phyloP scores from a whole-genome alignment of 1,140 invertebrate genomes.

The Orussus abietinus region DNA sequence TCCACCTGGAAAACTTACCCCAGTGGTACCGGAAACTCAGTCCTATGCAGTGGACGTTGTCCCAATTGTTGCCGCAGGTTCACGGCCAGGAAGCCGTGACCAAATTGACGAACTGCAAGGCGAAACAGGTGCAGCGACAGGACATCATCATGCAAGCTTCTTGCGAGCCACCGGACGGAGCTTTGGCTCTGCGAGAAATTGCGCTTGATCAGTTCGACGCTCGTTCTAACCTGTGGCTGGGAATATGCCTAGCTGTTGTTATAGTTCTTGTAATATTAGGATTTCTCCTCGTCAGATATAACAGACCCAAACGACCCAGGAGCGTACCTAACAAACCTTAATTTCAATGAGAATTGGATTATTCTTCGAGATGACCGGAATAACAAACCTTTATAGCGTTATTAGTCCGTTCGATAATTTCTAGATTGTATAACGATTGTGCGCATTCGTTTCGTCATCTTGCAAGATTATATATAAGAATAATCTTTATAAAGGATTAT shows the following conservation, averaged over 20 bases:
- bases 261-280: constrained; percentile 25
- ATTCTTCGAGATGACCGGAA: no score
- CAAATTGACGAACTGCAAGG: constrained; percentile 44
- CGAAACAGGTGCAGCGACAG: constrained; percentile 67
- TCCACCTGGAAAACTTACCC: constrained; percentile 71
- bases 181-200: constrained; percentile 60
- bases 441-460: no score
- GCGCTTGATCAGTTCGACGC: constrained; percentile 29
- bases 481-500: no score
- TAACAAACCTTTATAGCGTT: no score
- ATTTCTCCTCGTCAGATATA: constrained; percentile 34
- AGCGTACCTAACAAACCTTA: constrained; percentile 49
- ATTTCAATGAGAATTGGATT: no score
- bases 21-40: constrained; percentile 62
- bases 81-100: constrained; percentile 58
- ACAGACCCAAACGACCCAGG: constrained; percentile 36
- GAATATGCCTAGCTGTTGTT: constrained; percentile 28
- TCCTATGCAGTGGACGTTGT: constrained; percentile 71
- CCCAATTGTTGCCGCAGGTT: constrained; percentile 64
- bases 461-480: no score
- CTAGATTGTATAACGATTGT: no score
- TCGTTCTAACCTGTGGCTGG: constrained; percentile 30
- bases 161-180: constrained; percentile 73
- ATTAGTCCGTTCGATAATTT: no score
- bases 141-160: constrained; percentile 78